Percentiles rank a stretch among this genome's conserved stretches.
phyloP scores from a whole-genome alignment of 2,888 invertebrate species.

The Conops quadrifasciatus region DNA sequence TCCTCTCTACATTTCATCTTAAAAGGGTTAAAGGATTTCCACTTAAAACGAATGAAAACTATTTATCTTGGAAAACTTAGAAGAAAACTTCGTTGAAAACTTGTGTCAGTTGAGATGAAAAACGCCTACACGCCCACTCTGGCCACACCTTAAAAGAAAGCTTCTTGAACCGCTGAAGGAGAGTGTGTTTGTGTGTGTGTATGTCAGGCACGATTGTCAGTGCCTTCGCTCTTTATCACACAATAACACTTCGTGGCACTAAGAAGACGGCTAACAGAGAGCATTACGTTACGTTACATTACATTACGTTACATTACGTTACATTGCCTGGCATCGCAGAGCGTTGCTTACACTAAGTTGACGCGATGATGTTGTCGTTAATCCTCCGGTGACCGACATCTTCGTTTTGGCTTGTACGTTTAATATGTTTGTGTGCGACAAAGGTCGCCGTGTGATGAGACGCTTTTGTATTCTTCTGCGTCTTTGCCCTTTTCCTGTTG shows the following conservation, averaged over 20 bases:
- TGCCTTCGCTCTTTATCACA: too few species aligned
- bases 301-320: slow-evolving; percentile 16
- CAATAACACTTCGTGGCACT: neutral
- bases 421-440: neutral
- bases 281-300: slow-evolving; percentile 39
- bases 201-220: too few species aligned
- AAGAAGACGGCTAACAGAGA: neutral
- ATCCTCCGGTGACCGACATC: slow-evolving; percentile 5
- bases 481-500: neutral
- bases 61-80: slow-evolving; percentile 14
- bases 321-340: slow-evolving; percentile 1
- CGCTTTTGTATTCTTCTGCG: neutral
- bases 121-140: neutral
- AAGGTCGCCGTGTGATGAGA: neutral
- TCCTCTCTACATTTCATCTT: neutral
- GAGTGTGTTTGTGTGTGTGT: too few species aligned
- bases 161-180: too few species aligned
- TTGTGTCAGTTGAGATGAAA: neutral
- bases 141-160: neutral
- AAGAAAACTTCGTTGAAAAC: neutral
- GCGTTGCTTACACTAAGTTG: neutral
- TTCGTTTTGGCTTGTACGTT: neutral
- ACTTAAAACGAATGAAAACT: slow-evolving; percentile 41
- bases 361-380: neutral
- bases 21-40: slow-evolving; percentile 33